These are phyloP conservation scores for Chionoecetes opilio DNA, from an alignment of 1,140 invertebrate genomes.

Conservation along the genomic window DNA sequence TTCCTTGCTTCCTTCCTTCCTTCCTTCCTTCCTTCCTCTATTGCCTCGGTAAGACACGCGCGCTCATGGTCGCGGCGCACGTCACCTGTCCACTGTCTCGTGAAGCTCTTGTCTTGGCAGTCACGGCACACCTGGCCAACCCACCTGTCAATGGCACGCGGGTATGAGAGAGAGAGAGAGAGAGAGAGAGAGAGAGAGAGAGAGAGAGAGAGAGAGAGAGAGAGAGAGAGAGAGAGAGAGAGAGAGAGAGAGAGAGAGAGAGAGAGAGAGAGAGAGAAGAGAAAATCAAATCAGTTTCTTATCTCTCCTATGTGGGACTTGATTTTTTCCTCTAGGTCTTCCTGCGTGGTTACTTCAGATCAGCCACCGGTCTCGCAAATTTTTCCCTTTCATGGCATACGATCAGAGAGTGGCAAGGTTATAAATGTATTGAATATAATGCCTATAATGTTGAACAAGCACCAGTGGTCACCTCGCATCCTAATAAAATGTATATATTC, in stretches of 20 bases:
- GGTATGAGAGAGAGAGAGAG: neutral
- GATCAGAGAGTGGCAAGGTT: neutral
- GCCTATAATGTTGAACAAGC: neutral
- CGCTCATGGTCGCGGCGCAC: too few relatives aligned
- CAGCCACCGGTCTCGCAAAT: neutral
- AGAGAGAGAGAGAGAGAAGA: neutral
- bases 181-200: too few relatives aligned
- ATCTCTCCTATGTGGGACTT: too few relatives aligned
- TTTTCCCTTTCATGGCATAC: neutral
- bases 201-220: too few relatives aligned
- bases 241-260: neutral
- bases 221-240: neutral
- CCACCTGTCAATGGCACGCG: neutral
- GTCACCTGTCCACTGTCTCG: neutral
- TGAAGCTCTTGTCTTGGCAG: neutral
- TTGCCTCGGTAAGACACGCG: too few relatives aligned
- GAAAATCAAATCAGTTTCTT: neutral
- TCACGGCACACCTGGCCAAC: neutral
- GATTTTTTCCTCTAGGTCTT: too few relatives aligned
- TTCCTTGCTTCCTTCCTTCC: neutral
- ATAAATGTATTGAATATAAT: neutral
- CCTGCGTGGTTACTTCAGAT: neutral
- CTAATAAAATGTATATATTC: neutral
- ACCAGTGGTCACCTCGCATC: too few relatives aligned
- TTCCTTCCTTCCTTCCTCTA: too few relatives aligned